Evolutionary conservation across 1,140 invertebrate genomes (phyloP).

Genomic region (Sinella curviseta): DNA sequence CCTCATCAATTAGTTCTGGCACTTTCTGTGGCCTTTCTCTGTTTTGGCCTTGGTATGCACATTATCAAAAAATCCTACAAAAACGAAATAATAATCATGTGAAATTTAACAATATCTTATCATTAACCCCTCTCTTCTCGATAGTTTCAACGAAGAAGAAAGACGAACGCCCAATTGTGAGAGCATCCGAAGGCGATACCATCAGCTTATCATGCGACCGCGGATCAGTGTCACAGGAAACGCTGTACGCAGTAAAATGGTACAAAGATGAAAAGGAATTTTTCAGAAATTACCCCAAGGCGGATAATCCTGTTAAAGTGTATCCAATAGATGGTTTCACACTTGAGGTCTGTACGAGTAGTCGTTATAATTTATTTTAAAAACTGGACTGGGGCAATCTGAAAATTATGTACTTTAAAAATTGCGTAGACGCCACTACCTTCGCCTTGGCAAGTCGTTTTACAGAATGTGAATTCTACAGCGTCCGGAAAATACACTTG

Average conservation of each 20-base stretch:
- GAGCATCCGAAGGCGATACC: not conserved
- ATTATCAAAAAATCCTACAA: not conserved
- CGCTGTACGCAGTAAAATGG: constrained; percentile 15
- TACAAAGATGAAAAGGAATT: constrained; percentile 22
- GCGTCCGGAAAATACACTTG: constrained; percentile 7
- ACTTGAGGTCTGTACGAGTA: not conserved
- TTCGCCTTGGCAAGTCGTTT: not conserved
- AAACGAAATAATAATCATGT: not conserved
- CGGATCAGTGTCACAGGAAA: not conserved
- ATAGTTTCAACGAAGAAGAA: not conserved
- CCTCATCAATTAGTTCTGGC: not conserved
- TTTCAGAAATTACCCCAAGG: constrained; percentile 15
- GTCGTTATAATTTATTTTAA: not conserved
- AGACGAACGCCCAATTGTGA: not conserved
- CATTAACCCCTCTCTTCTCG: too few species aligned
- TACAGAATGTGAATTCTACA: not conserved
- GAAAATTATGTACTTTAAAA: not conserved
- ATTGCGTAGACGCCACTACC: not conserved
- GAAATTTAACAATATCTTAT: not conserved
- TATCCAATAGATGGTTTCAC: not conserved
- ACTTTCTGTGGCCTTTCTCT: not conserved
- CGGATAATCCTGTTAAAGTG: not conserved
- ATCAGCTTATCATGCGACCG: not conserved
- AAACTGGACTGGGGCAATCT: too few species aligned
- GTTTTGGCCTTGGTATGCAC: not conserved